Base-by-base conservation (phyloP, 2,113 vertebrate genomes). In the Sclerurus mexicanus region DNA sequence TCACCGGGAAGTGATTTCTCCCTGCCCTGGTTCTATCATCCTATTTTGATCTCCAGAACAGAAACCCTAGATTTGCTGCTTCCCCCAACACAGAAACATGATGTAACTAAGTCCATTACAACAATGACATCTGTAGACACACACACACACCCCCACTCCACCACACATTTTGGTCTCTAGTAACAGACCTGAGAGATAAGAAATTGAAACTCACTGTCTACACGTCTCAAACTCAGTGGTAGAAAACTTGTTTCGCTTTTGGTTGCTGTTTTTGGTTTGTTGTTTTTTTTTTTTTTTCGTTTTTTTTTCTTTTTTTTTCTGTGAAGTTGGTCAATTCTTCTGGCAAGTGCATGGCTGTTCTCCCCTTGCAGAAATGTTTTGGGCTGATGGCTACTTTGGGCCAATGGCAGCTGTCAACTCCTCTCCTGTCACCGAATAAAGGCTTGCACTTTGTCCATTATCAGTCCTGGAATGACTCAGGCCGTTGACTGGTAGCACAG, bases 121-220 rank as follows among this genome's bases (percentile, higher is more conserved):
- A 20, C 4, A 22, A 64, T 0, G 6, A 5, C 9, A 80, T 56
- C n/a, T 0, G 0, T 49, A 8, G 30, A 47, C 4, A 47, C 40
- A 28, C 7, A 7, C 33, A 21, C 40, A 42, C 40, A 42, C 14
- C 14, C 40, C 39, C 39, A 15, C 39, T 20, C 68, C 0, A 2
- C 64, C 2, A 9, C 42, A 27, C 10, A 6, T 67, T 80, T 75
- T 40, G 68, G 56, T 53, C 40, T 77, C 83, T 50, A 66, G 39
- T n/a, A 93, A 73, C 66, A 69, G 58, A 87, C 71, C 78, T 91
- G 12, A 24, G 74, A 87, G 77, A 87, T 82, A 85, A 52, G 80
- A 89, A 84, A 75, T 33, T 37, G 44, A 82, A 93, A 79, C 39
- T 82, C 33, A 14, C 19, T 27, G 80, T 27, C 64, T 56, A 52